These are phyloP conservation scores for Cheilosia pagana DNA, from an alignment of 2,888 invertebrate species.

Conservation along the genomic window DNA sequence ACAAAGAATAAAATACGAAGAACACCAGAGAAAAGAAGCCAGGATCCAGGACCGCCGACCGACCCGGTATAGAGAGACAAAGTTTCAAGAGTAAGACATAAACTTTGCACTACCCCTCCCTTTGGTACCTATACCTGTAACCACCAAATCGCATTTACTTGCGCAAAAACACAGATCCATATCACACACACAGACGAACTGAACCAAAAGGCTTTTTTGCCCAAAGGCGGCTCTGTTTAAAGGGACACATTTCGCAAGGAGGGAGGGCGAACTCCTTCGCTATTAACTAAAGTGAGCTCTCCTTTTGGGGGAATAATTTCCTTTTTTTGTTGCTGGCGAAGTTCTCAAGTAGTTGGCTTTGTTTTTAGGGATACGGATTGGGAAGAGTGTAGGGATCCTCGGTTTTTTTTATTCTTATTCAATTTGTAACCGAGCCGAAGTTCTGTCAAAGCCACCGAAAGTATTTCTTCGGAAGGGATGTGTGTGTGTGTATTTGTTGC, in stretches of 20 bases:
- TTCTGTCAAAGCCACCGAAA: slow-evolving; percentile 63
- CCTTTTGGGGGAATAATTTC: background rate
- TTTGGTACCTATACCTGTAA: slow-evolving; percentile 47
- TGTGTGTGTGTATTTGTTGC: background rate
- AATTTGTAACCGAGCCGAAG: slow-evolving; percentile 63
- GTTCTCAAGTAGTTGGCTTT: slow-evolving; percentile 66
- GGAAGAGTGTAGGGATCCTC: background rate
- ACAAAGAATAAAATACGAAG: background rate
- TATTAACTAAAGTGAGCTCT: background rate
- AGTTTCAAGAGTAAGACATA: slow-evolving; percentile 54
- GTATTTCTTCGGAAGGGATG: background rate
- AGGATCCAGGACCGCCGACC: no score
- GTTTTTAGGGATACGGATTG: slow-evolving; percentile 49
- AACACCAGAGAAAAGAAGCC: background rate
- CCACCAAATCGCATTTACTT: slow-evolving; percentile 65
- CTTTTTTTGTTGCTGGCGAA: slow-evolving; percentile 19
- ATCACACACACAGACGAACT: background rate
- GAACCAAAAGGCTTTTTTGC: background rate
- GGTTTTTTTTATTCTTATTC: slow-evolving; percentile 54
- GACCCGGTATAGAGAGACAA: slow-evolving; percentile 8
- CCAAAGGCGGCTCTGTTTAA: background rate
- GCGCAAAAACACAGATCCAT: background rate
- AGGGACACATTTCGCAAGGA: background rate
- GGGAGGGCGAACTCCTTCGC: background rate
- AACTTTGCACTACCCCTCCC: slow-evolving; percentile 24